Percentiles rank a stretch among this genome's conserved stretches.
These are phyloP conservation scores for Astreopora myriophthalma DNA, from an alignment of 64 coral and sea anemone genomes.

Conservation along the genomic window DNA sequence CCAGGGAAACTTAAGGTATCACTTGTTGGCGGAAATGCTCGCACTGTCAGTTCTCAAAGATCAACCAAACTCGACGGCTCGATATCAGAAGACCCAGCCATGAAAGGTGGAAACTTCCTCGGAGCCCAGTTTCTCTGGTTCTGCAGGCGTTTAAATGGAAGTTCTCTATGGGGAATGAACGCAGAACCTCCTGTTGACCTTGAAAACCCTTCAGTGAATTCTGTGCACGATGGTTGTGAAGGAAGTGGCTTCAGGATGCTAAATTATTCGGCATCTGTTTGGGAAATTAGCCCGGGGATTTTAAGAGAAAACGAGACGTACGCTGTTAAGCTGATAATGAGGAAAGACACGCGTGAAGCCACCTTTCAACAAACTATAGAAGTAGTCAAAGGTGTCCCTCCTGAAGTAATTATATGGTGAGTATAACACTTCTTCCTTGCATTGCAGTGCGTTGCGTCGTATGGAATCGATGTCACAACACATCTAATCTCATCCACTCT, in stretches of 20 bases:
- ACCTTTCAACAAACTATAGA: neutral
- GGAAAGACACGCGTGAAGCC: constrained; percentile 2
- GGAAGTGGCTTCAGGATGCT: neutral
- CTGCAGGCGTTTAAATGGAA: neutral
- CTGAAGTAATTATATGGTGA: neutral
- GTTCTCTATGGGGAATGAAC: neutral
- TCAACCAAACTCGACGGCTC: neutral
- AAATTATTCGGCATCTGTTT: neutral
- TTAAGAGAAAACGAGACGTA: neutral
- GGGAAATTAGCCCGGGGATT: neutral
- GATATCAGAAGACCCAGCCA: neutral
- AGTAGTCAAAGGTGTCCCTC: neutral
- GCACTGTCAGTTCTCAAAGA: constrained; percentile 2
- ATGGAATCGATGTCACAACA: no score
- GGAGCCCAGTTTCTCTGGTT: neutral
- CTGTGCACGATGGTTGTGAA: neutral
- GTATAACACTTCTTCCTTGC: neutral
- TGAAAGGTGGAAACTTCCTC: neutral
- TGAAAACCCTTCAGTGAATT: neutral
- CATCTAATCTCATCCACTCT: no score
- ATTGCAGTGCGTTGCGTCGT: neutral
- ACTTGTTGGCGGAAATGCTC: neutral
- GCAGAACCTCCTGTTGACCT: neutral
- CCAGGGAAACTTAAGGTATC: constrained; percentile 1
- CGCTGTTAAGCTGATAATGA: neutral